Conservation (phyloP, 2,797 vertebrate genomes). For the Potorous gilbertii region DNA sequence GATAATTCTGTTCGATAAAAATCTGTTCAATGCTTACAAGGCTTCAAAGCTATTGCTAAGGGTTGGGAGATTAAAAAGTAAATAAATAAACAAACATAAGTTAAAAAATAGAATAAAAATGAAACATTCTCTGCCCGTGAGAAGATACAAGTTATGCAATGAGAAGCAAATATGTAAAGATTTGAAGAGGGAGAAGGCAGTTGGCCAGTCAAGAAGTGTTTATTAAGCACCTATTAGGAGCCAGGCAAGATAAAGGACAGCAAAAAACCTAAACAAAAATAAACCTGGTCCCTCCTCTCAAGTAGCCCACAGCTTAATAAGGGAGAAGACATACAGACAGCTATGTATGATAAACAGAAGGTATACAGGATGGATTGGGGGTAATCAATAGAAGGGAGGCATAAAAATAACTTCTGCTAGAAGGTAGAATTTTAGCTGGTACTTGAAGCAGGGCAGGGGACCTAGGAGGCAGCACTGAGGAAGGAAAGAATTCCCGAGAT, state of each 20-base stretch:
- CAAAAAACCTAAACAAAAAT: too few species aligned
- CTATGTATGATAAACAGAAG: neutral
- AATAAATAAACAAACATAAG: too few species aligned
- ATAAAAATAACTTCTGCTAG: neutral
- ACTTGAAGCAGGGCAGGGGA: neutral
- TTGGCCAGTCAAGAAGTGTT: neutral
- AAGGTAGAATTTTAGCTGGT: neutral
- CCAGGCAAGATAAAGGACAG: neutral
- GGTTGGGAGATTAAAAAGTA: rapidly evolving
- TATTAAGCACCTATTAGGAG: neutral
- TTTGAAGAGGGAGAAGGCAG: neutral
- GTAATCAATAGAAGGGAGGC: neutral
- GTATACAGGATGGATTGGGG: neutral
- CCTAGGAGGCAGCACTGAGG: neutral
- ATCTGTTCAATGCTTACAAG: neutral
- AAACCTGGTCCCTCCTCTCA: neutral
- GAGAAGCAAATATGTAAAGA: neutral
- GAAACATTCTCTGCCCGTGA: neutral
- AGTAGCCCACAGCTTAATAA: neutral
- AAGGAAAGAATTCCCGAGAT: neutral
- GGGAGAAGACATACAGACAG: neutral
- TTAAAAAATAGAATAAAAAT: neutral
- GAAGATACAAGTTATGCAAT: neutral
- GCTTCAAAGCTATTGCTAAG: neutral
- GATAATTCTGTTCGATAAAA: neutral